These are phyloP conservation scores for Rutilus rutilus DNA, from an alignment of 2,113 vertebrate genomes.

Conservation along the genomic window DNA sequence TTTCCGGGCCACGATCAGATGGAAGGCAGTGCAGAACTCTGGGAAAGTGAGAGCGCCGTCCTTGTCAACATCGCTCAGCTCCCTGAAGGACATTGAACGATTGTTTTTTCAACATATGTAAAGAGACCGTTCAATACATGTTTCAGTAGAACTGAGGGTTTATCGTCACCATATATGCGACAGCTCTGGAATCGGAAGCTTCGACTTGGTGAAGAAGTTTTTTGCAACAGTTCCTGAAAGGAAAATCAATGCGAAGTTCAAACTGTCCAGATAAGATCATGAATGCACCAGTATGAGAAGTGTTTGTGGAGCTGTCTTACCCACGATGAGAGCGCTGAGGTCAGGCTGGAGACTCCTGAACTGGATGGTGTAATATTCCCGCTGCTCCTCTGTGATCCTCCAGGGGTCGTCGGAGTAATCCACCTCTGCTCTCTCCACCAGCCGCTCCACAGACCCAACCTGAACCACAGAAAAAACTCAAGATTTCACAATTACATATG, in stretches of 20 bases:
- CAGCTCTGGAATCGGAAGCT: conserved; percentile 93
- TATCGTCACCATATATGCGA: conserved; percentile 94
- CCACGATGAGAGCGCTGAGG: conserved; percentile 88
- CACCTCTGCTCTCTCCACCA: conserved; percentile 72
- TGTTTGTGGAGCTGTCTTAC: conserved; percentile 64
- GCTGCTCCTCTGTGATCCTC: conserved; percentile 96
- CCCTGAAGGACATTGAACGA: conserved; percentile 74
- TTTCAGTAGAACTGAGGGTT: background rate
- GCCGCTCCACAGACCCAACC: conserved; percentile 80
- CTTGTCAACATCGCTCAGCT: conserved; percentile 98
- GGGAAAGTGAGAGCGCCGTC: conserved; percentile 96
- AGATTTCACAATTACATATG: background rate
- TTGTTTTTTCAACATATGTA: background rate
- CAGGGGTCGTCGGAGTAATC: conserved; percentile 89
- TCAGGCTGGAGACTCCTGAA: conserved; percentile 91
- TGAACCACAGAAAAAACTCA: conserved; percentile 55
- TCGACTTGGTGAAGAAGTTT: conserved; percentile 98
- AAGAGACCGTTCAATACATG: background rate
- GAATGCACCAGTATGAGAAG: too few relatives aligned
- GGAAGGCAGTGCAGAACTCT: conserved; percentile 98
- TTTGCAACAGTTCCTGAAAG: conserved; percentile 89
- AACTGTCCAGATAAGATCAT: background rate
- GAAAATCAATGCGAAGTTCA: background rate
- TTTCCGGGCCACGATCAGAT: conserved; percentile 97
- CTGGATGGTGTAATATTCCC: conserved; percentile 93